Conservation (phyloP, 2,888 invertebrate genomes). For the Anticlea derivata region DNA sequence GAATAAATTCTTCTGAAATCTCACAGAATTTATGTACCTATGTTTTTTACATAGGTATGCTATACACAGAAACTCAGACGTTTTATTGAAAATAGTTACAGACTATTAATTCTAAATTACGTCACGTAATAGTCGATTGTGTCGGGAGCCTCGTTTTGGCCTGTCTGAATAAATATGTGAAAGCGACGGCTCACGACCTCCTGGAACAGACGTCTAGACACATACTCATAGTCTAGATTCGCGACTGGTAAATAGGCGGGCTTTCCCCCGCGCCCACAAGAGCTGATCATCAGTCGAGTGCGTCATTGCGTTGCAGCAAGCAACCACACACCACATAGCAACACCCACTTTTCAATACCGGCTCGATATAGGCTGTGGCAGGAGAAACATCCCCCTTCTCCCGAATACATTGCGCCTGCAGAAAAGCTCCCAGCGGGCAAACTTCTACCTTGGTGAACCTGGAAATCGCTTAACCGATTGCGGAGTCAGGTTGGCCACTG, state of each 20-base stretch:
- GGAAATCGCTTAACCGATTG: too few relatives aligned
- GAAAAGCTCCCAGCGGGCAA: too few relatives aligned
- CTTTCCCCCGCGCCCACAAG: constrained; percentile 57
- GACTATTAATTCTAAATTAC: constrained; percentile 60
- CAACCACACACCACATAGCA: too few relatives aligned
- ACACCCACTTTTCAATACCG: too few relatives aligned
- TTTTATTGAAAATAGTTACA: constrained; percentile 48
- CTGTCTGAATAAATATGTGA: constrained; percentile 67
- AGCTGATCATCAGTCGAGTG: constrained; percentile 44
- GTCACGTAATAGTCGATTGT: constrained; percentile 62
- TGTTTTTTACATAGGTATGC: not conserved
- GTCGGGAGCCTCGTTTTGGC: constrained; percentile 53
- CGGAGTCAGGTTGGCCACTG: too few relatives aligned
- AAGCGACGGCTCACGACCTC: constrained; percentile 72
- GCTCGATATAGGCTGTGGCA: too few relatives aligned
- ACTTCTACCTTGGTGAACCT: too few relatives aligned
- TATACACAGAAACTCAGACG: constrained; percentile 26
- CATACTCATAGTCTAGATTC: constrained; percentile 75
- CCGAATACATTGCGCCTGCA: too few relatives aligned
- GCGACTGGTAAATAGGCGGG: constrained; percentile 65
- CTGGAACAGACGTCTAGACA: constrained; percentile 78
- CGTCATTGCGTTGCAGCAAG: constrained; percentile 47
- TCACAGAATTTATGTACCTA: too few relatives aligned
- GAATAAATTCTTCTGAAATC: too few relatives aligned
- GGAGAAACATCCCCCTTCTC: too few relatives aligned